phyloP scores from a whole-genome alignment of 1,140 invertebrate species.

The Pogonus chalceus region DNA sequence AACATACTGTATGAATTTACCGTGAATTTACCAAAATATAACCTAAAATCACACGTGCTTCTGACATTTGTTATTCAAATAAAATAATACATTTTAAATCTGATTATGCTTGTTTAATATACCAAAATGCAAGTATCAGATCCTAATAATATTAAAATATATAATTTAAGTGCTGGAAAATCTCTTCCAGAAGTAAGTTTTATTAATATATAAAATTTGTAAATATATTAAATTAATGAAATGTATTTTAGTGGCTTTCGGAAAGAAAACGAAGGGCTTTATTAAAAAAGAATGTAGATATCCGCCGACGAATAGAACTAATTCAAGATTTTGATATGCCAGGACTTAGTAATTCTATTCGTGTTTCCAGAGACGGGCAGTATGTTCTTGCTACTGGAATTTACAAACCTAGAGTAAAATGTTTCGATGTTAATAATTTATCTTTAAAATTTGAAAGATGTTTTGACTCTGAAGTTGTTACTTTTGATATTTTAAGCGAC shows the following conservation, averaged over 20 bases:
- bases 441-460: conserved; percentile 98
- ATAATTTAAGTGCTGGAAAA: conserved; percentile 93
- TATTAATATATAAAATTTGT: conserved; percentile 9
- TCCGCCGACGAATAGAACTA: conserved; percentile 83
- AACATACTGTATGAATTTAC: no score
- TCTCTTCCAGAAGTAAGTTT: conserved; percentile 85
- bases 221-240: conserved; percentile 16
- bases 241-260: conserved; percentile 74
- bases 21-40: background rate
- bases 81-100: background rate
- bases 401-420: conserved; percentile 93
- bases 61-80: background rate
- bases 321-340: conserved; percentile 99
- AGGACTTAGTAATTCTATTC: conserved; percentile 74
- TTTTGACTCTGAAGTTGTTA: conserved; percentile 89
- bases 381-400: conserved; percentile 89
- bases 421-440: conserved; percentile 92
- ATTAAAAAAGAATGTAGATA: conserved; percentile 84
- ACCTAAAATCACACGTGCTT: background rate
- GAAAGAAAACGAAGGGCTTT: conserved; percentile 78
- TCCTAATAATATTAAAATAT: conserved; percentile 94
- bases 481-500: conserved; percentile 78
- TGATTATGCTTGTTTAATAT: background rate
- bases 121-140: conserved; percentile 65
- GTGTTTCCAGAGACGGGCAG: conserved; percentile 83